Evolutionary conservation across 2,888 invertebrate species (phyloP).

Genomic region (Tanytarsus gracilentus): DNA sequence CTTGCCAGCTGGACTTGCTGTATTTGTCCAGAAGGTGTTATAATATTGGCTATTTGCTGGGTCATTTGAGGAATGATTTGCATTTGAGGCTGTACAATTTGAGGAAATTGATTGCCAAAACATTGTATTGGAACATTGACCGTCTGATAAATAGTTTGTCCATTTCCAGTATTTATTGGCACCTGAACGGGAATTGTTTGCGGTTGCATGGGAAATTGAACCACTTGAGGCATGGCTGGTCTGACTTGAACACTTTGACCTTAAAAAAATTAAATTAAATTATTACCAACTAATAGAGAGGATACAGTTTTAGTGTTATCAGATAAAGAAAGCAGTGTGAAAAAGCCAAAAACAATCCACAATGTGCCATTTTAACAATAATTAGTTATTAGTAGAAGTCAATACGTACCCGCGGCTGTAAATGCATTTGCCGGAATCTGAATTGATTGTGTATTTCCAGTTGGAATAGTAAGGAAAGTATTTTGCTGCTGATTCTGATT

Average conservation of each 20-base stretch:
- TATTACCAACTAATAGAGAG: not conserved
- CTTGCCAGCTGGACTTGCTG: slow-evolving; percentile 74
- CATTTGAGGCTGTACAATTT: slow-evolving; percentile 51
- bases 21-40: slow-evolving; percentile 82
- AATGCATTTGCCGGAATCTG: slow-evolving; percentile 40
- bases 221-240: slow-evolving; percentile 44
- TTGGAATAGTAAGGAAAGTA: slow-evolving; percentile 40
- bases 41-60: slow-evolving; percentile 70
- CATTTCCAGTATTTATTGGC: slow-evolving; percentile 74
- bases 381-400: not conserved
- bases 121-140: slow-evolving; percentile 89
- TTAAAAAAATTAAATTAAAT: slow-evolving; percentile 31
- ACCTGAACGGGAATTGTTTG: slow-evolving; percentile 83
- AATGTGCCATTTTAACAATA: not conserved
- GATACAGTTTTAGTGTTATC: too few relatives aligned
- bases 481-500: slow-evolving; percentile 34
- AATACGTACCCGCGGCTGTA: slow-evolving; percentile 25
- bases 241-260: slow-evolving; percentile 65
- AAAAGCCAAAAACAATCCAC: too few relatives aligned
- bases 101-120: slow-evolving; percentile 51
- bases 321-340: too few relatives aligned
- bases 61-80: slow-evolving; percentile 78
- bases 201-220: slow-evolving; percentile 40
- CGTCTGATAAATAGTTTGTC: slow-evolving; percentile 92
- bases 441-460: slow-evolving; percentile 31